A percentile compares a stretch with the other conserved stretches of the same genome.
phyloP scores from a whole-genome alignment of 2,113 vertebrate species.

The Antidorcas marsupialis region DNA sequence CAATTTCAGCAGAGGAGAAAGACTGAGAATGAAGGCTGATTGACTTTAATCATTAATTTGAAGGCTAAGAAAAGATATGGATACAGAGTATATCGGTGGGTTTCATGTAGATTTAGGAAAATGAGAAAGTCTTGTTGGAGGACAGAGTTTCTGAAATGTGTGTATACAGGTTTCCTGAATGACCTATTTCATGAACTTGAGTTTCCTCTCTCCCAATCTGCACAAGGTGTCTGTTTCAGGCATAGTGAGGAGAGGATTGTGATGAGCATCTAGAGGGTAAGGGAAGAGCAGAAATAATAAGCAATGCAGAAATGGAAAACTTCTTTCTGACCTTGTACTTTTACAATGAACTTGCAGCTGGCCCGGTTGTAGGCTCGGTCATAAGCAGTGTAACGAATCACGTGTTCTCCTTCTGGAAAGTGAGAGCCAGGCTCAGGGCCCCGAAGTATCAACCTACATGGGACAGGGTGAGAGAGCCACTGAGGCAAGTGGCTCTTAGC shows the following conservation, averaged over 20 bases:
- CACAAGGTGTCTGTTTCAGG: neutral
- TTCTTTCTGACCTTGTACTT: constrained; percentile 87
- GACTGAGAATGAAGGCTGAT: neutral
- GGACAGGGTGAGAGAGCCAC: neutral
- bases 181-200: neutral
- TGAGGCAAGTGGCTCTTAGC: neutral
- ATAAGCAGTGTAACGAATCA: constrained; percentile 92
- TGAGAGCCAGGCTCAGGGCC: constrained; percentile 88
- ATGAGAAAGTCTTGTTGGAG: neutral
- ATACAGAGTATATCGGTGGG: neutral
- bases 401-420: constrained; percentile 88
- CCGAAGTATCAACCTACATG: constrained; percentile 85
- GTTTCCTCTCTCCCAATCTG: neutral
- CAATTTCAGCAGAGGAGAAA: neutral
- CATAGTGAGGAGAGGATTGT: neutral
- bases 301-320: neutral
- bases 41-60: neutral
- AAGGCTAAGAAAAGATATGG: constrained; percentile 21
- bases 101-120: constrained; percentile 3
- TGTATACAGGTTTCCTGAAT: neutral
- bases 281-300: neutral
- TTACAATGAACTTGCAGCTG: constrained; percentile 94
- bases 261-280: neutral
- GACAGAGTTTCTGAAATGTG: neutral
- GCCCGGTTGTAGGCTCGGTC: constrained; percentile 93